phyloP scores from a whole-genome alignment of 35 echinoderm and acorn worm species.

The Apostichopus japonicus region DNA sequence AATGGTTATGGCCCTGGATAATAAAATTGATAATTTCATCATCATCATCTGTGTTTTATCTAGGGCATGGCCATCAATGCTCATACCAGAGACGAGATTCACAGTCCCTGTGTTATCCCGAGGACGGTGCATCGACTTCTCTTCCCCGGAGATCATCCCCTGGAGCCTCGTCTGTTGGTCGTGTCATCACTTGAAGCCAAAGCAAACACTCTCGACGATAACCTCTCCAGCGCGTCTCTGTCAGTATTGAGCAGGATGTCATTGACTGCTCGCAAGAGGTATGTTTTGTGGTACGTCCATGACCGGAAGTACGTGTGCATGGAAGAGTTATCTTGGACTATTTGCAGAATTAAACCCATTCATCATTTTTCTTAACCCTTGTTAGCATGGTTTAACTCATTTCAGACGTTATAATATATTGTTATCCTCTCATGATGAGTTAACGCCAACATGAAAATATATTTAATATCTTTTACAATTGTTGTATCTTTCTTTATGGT shows the following conservation, averaged over 20 bases:
- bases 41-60: neutral
- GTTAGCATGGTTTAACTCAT: too few relatives aligned
- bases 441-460: too few relatives aligned
- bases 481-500: too few relatives aligned
- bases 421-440: too few relatives aligned
- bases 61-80: slow-evolving; percentile 80
- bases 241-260: neutral
- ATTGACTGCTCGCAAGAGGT: neutral
- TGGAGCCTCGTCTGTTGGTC: slow-evolving; percentile 80
- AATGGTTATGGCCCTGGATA: too few relatives aligned
- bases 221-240: neutral
- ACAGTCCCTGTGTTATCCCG: slow-evolving; percentile 76
- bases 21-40: too few relatives aligned
- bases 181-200: slow-evolving; percentile 54
- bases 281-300: neutral
- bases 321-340: neutral
- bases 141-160: slow-evolving; percentile 55
- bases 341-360: neutral
- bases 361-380: too few relatives aligned
- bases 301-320: too few relatives aligned
- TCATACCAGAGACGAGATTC: slow-evolving; percentile 85
- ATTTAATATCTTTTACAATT: too few relatives aligned
- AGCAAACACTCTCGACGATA: slow-evolving; percentile 40
- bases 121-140: slow-evolving; percentile 79
- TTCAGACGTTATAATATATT: too few relatives aligned